Evolutionary conservation across 2,888 invertebrate species (phyloP).

Genomic region (Ariolimax columbianus): DNA sequence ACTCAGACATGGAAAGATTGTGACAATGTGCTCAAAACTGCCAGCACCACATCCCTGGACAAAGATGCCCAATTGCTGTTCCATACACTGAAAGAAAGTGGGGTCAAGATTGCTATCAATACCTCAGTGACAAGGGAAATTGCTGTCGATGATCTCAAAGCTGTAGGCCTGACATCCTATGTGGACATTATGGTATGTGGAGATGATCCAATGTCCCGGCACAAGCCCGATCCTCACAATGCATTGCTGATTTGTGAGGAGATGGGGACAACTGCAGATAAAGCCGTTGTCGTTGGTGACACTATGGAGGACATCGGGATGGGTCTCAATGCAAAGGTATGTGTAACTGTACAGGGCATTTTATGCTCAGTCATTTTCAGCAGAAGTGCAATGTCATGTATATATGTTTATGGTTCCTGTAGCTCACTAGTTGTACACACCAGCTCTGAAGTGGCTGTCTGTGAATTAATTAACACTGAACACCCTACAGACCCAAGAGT

Average conservation of each 20-base stretch:
- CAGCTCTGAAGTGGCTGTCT: too few species aligned
- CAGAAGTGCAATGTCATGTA: too few species aligned
- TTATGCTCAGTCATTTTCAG: too few species aligned
- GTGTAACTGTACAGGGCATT: not conserved
- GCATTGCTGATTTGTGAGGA: slow-evolving; percentile 74
- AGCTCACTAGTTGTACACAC: too few species aligned
- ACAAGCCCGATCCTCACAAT: slow-evolving; percentile 78
- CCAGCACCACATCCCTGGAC: slow-evolving; percentile 59
- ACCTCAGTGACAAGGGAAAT: slow-evolving; percentile 77
- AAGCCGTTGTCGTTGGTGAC: slow-evolving; percentile 79
- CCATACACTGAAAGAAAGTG: slow-evolving; percentile 73
- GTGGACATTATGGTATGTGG: slow-evolving; percentile 80
- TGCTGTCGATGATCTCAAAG: slow-evolving; percentile 64
- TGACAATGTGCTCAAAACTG: slow-evolving; percentile 52
- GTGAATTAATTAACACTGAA: too few species aligned
- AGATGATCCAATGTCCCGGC: slow-evolving; percentile 76
- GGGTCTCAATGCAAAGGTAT: slow-evolving; percentile 77
- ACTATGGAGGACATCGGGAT: slow-evolving; percentile 79
- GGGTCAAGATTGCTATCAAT: slow-evolving; percentile 79
- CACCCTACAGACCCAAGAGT: too few species aligned
- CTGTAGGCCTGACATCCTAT: slow-evolving; percentile 67
- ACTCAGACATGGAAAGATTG: slow-evolving; percentile 50
- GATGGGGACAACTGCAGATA: slow-evolving; percentile 65
- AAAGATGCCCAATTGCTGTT: slow-evolving; percentile 67
- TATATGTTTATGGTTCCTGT: too few species aligned